Base-by-base conservation (phyloP, 2,888 invertebrate genomes). In the Acleris laterana region DNA sequence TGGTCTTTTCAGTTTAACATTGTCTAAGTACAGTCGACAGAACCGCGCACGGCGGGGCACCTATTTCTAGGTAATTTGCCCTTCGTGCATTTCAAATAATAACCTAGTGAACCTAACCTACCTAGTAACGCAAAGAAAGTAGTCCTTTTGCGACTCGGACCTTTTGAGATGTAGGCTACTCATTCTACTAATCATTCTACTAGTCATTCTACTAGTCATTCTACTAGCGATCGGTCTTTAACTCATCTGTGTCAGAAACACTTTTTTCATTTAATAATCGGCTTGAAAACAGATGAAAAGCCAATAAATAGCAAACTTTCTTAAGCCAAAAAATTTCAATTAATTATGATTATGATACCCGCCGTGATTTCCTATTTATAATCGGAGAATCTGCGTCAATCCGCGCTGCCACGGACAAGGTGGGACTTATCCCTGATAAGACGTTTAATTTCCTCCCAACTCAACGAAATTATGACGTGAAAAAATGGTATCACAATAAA, bases 381-480 rank as follows among this genome's bases (percentile, higher is more conserved):
- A 60, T 64, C 38, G 42, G 25, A 55, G 42, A 55, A 60, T 55
- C 60, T 44, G 49, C 44, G 64, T 65, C 55, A 44, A 57, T 66
- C 56, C 19, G 9, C n/a, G 70, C 70, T 69, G 72, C 71, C 75
- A 73, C 74, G 75, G 80, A 83, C 87, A 84, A 80, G 78, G 81
- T 82, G 76, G 72, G 81, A 81, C 82, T 82, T 83, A 87, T 83
- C 83, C 78, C 70, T 77, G 87, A 86, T 85, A 87, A 85, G 83
- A 83, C 77, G 84, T 85, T 87, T 89, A 89, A 89, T 89, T 89
- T 89, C 89, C 89, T 87, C 75, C 81, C 77, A 74, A 70, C 79
- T 79, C 81, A 82, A 79, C 80, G 77, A 80, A 81, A 83, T 86
- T 85, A 83, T 61, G 65, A 51, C 38, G 38, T 78, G 80, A 77